These are phyloP conservation scores for Verasper variegatus DNA, from an alignment of 2,113 vertebrate species.

Conservation along the genomic window DNA sequence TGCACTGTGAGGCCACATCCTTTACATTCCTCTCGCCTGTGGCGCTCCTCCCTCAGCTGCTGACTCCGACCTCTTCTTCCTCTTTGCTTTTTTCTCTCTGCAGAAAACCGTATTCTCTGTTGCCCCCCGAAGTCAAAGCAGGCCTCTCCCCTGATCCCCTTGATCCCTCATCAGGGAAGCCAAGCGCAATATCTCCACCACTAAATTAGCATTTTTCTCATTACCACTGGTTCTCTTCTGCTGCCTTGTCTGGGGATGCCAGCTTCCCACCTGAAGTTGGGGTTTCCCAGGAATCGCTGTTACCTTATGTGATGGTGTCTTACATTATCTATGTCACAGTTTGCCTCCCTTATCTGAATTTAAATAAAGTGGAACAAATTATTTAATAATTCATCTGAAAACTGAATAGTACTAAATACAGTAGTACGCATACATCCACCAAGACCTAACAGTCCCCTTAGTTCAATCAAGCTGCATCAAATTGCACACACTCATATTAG, in stretches of 20 bases:
- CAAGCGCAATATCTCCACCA: slow-evolving; percentile 71
- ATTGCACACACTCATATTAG: too few species aligned
- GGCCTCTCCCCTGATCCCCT: slow-evolving; percentile 69
- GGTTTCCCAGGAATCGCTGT: slow-evolving; percentile 41
- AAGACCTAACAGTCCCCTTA: too few species aligned
- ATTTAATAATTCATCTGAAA: background rate
- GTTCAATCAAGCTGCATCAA: too few species aligned
- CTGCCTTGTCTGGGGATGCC: slow-evolving; percentile 52
- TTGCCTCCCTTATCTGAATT: slow-evolving; percentile 9
- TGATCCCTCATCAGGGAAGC: slow-evolving; percentile 78
- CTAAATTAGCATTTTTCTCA: slow-evolving; percentile 83
- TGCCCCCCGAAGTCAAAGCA: slow-evolving; percentile 49
- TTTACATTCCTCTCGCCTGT: slow-evolving; percentile 36
- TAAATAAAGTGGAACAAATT: slow-evolving; percentile 16
- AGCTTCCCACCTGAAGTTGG: slow-evolving; percentile 28
- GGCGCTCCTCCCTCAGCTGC: slow-evolving; percentile 12
- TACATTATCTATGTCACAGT: slow-evolving; percentile 15
- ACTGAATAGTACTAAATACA: too few species aligned
- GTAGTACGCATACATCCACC: too few species aligned
- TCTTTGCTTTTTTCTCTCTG: slow-evolving; percentile 13
- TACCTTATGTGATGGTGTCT: slow-evolving; percentile 23
- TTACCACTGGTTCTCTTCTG: slow-evolving; percentile 58
- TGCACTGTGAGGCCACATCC: slow-evolving; percentile 32
- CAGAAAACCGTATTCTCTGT: slow-evolving; percentile 44
- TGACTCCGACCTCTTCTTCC: slow-evolving; percentile 25